Evolutionary conservation across 2,797 vertebrate species (phyloP), one percentile per base, ranked within the genome.

Genomic region (Enteromius argenteus): DNA sequence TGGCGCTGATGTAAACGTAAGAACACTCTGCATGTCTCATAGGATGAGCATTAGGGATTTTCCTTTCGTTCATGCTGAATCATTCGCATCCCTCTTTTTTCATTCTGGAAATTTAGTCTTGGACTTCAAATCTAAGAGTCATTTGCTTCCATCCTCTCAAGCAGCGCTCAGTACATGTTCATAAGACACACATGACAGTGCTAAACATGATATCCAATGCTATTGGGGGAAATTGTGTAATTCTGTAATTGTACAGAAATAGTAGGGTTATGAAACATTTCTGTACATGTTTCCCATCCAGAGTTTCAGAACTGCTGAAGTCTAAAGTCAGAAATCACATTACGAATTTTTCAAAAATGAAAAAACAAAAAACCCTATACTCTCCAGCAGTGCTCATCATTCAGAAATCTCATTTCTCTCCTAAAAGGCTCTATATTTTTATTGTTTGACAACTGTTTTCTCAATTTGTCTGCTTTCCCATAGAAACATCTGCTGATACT

Each of bases 11-110:
- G 27, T 84, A 86, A 84, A 84, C 44, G 49, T 66, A 13, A 72
- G 68, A 46, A 51, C 32, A 19, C 84, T 82, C 77, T 69, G 73
- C 69, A 69, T 85, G 80, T 84, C 79, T 84, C 58, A 62, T 58
- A 81, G 84, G 84, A 80, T 80, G 79, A 87, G 79, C 77, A 23
- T 80, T 78, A 44, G 80, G 82, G 84, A 88, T 86, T 88, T 89
- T 89, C 86, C 87, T 87, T 62, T 76, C 44, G 68, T 75, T 85
- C 56, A 19, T 64, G 76, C 72, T 87, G 84, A 88, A 86, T 89
- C 85, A 86, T 77, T 49, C 51, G 5, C 79, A 68, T 68, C 69
- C 42, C 66, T 49, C 75, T 82, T 81, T 83, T 37, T 68, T 44
- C 39, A 66, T 74, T 77, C 49, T 81, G 79, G 84, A 84, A 75